Percentiles rank a stretch among this genome's conserved stretches.
Conservation (phyloP, 2,888 invertebrate genomes). For the Tetranychus piercei region DNA sequence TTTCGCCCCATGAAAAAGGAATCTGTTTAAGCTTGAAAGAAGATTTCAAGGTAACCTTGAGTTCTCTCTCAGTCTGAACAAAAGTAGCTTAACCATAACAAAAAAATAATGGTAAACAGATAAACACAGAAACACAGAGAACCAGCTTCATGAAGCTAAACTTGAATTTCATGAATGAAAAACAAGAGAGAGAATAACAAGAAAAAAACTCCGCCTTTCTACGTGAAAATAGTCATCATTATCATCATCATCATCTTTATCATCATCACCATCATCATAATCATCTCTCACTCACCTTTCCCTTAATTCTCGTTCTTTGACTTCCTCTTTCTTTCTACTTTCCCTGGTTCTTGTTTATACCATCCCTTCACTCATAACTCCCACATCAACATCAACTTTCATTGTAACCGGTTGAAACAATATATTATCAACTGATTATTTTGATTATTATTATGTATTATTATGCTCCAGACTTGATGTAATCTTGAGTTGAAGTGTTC, state of each 20-base stretch:
- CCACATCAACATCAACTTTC: neutral
- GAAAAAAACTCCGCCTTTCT: neutral
- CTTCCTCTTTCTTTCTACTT: slow-evolving; percentile 6
- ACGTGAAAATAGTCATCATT: neutral
- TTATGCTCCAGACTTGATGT: too few species aligned
- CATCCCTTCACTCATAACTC: slow-evolving; percentile 4
- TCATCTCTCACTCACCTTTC: slow-evolving; percentile 11
- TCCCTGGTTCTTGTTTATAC: neutral
- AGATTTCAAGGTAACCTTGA: neutral
- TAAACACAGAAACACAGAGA: slow-evolving; percentile 10
- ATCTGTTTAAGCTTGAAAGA: neutral
- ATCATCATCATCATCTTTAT: neutral
- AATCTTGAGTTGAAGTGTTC: too few species aligned
- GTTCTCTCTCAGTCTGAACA: slow-evolving; percentile 1
- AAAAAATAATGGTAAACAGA: neutral
- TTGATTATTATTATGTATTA: neutral
- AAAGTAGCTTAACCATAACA: neutral
- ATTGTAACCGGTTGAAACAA: neutral
- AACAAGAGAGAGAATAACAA: neutral
- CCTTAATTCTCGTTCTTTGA: slow-evolving; percentile 3
- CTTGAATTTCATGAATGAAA: neutral
- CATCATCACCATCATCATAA: neutral
- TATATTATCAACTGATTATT: neutral
- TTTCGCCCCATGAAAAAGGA: slow-evolving; percentile 1
- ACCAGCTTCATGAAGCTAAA: neutral